Percentiles rank a stretch among this genome's conserved stretches.
Conservation (phyloP, 2,797 vertebrate species). For the Podargus strigoides region DNA sequence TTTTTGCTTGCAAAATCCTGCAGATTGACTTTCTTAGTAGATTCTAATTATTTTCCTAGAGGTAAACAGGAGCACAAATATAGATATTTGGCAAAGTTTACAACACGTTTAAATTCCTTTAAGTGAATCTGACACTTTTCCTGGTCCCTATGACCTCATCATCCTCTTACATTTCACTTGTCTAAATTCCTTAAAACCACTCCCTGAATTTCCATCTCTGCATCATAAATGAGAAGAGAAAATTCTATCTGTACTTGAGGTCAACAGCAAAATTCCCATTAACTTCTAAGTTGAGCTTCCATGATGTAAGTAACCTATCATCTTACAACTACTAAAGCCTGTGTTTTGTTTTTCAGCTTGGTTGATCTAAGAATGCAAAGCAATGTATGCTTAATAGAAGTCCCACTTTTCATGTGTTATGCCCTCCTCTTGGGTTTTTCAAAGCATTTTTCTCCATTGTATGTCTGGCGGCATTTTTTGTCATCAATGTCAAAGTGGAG, state of each 20-base stretch:
- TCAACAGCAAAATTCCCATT: neutral
- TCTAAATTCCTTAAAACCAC: neutral
- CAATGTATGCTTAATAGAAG: neutral
- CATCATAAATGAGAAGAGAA: neutral
- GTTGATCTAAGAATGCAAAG: neutral
- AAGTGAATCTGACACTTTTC: neutral
- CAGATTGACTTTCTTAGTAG: neutral
- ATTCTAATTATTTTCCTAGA: neutral
- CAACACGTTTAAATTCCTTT: neutral
- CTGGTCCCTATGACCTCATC: neutral
- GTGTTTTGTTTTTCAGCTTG: neutral
- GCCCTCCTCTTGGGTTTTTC: neutral
- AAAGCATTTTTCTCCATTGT: neutral
- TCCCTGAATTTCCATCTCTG: neutral
- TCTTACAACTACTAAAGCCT: neutral
- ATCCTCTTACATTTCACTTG: neutral
- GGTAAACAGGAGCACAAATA: neutral
- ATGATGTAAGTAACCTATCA: neutral
- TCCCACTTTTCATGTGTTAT: neutral
- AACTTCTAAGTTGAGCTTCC: neutral
- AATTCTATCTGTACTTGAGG: neutral
- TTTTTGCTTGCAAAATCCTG: neutral
- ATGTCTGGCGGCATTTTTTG: neutral
- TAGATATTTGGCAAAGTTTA: neutral
- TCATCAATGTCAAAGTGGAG: neutral